Evolutionary conservation across 2,888 invertebrate genomes (phyloP), one percentile per base, ranked within the genome.

Genomic region (Lasiommata megera): DNA sequence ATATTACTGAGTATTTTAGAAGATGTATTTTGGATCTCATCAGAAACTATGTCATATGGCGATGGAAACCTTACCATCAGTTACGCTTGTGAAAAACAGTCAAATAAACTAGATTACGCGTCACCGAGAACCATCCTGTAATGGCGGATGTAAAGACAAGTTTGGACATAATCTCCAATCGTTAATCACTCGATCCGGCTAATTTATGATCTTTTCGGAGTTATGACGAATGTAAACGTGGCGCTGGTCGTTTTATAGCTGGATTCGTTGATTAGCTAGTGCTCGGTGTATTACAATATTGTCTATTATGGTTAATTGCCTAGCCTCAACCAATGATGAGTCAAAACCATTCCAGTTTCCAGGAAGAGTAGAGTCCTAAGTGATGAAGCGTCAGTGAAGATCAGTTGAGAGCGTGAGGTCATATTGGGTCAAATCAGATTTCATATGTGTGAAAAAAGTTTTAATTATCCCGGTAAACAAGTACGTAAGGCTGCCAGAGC

Each of bases 131-230:
- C 56, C 38, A 16, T 16, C 11, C 18, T 44, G 46, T 56, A 56
- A 59, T 46, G 41, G 51, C 12, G 50, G 59, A 56, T 43, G 55
- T 59, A 50, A 62, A 54, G 46, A 54, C 29, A 54, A 59, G 56
- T 59, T 62, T 7, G 50, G 36, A 58, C 54, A 57, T 58, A 46
- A 61, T 50, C 14, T 52, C 16, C 57, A 28, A 40, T 40, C 54
- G 54, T 58, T 58, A 58, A 58, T 58, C 50, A 54, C 58, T 51
- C 46, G 29, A 58, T 61, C 36, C 41, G 18, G 36, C 43, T 46
- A 40, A 61, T 61, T 61, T 58, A 61, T 60, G 60, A 60, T 44
- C 60, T 31, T 29, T 17, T 48, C 53, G 50, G 11, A 29, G 11
- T 46, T 46, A 46, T 31, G 46, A 46, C 16, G 12, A 29, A 29